A percentile compares a stretch with the other conserved stretches of the same genome.
Evolutionary conservation across 2,888 invertebrate genomes (phyloP).

Genomic region (Epicampocera succincta): DNA sequence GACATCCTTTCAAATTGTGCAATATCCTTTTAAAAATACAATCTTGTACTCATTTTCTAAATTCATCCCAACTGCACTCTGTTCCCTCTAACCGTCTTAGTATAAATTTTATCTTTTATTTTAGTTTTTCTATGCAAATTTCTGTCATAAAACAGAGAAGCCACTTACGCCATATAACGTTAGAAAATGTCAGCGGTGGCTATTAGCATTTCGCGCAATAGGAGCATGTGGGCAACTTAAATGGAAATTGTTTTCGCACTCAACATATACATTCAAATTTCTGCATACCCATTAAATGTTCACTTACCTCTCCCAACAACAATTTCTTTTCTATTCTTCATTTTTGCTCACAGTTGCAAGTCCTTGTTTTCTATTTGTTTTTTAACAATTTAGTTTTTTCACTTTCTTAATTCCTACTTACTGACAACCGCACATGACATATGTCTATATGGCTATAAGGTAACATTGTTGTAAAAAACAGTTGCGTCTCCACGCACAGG

Average conservation of each 20-base stretch:
- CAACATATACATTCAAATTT: constrained; percentile 38
- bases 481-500: no score
- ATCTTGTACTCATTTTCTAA: no score
- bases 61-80: no score
- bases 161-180: neutral
- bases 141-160: neutral
- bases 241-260: constrained; percentile 2
- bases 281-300: constrained; percentile 60
- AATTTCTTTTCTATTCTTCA: neutral
- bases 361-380: no score
- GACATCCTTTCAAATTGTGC: no score
- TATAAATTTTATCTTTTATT: no score
- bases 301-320: constrained; percentile 46
- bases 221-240: neutral
- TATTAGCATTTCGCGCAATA: constrained; percentile 12
- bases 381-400: neutral
- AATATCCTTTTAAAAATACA: no score
- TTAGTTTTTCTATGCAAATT: neutral
- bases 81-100: no score
- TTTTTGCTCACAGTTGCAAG: no score
- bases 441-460: no score
- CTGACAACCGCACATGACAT: no score
- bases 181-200: constrained; percentile 13
- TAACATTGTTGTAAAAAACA: no score
- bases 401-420: neutral